Conservation (phyloP, 1,140 invertebrate species). For the Eriosoma lanigerum region DNA sequence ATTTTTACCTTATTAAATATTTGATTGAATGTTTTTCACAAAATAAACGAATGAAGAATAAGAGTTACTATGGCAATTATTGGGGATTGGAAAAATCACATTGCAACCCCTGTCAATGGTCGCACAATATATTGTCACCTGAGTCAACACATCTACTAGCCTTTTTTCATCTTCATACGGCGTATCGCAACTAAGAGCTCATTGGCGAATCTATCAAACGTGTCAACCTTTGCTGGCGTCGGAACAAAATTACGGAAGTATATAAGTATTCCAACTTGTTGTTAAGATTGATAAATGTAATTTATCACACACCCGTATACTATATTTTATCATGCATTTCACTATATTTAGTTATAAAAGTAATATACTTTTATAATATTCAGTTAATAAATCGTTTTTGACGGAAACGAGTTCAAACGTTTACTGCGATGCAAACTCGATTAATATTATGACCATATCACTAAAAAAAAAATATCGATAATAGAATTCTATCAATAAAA, state of each 20-base stretch:
- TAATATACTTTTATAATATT: too few species aligned
- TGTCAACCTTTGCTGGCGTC: neutral
- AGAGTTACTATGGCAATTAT: neutral
- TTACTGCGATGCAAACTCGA: too few species aligned
- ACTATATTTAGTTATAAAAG: too few species aligned
- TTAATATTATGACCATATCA: too few species aligned
- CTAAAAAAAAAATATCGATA: too few species aligned
- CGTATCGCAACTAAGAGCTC: neutral
- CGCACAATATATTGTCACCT: constrained; percentile 21
- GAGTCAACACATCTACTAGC: constrained; percentile 8
- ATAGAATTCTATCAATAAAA: too few species aligned
- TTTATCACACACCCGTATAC: neutral
- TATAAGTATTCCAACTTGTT: neutral
- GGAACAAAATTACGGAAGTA: neutral
- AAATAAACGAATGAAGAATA: neutral
- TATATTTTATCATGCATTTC: too few species aligned
- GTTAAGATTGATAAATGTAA: neutral
- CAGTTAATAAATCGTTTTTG: too few species aligned
- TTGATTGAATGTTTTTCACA: too few species aligned
- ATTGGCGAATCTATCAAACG: neutral
- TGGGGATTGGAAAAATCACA: neutral
- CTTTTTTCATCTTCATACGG: neutral
- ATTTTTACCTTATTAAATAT: too few species aligned
- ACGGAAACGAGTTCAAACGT: too few species aligned
- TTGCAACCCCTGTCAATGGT: neutral